Percentiles rank a stretch among this genome's conserved stretches.
Conservation (phyloP, 2,797 vertebrate species). For the Bothrops alternatus region DNA sequence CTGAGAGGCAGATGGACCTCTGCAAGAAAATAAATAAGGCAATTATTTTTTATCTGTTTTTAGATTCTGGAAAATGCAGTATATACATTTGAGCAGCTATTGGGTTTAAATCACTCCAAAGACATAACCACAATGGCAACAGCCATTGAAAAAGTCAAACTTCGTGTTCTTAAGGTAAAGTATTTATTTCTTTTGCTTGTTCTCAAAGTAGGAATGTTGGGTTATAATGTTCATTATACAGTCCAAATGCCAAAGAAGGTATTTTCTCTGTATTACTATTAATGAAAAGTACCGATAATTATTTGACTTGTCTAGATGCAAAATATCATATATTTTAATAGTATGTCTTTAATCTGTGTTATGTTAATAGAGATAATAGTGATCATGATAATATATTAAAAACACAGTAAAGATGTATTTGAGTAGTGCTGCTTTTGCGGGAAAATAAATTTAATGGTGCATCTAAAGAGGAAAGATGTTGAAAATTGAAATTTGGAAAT, state of each 20-base stretch:
- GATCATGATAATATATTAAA: neutral
- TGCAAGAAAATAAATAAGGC: neutral
- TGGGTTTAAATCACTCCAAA: slow-evolving; percentile 72
- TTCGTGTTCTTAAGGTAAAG: slow-evolving; percentile 86
- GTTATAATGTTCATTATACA: neutral
- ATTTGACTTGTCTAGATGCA: neutral
- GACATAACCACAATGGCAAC: slow-evolving; percentile 63
- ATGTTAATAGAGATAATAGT: neutral
- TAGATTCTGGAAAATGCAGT: slow-evolving; percentile 86
- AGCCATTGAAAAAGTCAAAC: slow-evolving; percentile 82
- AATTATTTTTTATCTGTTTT: slow-evolving; percentile 38
- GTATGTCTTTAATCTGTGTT: neutral
- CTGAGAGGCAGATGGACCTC: neutral
- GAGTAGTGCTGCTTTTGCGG: neutral
- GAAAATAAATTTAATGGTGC: neutral
- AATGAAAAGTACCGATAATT: neutral
- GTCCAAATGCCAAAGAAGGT: neutral
- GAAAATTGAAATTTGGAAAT: neutral
- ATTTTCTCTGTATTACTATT: neutral
- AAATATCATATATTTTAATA: neutral
- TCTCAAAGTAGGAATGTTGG: neutral
- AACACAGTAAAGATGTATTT: neutral
- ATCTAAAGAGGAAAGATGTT: neutral
- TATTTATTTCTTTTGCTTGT: neutral
- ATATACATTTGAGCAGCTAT: slow-evolving; percentile 81